These are phyloP conservation scores for Mylabris sibirica DNA, from an alignment of 2,888 invertebrate species.

Conservation along the genomic window DNA sequence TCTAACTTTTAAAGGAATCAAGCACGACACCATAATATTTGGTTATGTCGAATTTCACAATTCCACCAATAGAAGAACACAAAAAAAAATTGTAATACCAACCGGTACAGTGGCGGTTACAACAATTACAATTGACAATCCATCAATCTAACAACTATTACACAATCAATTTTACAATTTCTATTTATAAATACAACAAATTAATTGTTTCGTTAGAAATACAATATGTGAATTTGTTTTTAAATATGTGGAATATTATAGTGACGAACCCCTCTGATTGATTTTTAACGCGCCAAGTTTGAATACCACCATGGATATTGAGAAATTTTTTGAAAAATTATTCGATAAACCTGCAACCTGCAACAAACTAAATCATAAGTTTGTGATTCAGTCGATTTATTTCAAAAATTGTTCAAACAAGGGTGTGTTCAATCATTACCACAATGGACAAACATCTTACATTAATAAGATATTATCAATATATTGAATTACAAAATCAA, in stretches of 20 bases:
- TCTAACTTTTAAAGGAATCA: conserved; percentile 33
- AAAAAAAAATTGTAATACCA: neutral
- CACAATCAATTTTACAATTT: neutral
- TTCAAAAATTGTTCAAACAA: neutral
- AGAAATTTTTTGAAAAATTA: too few relatives aligned
- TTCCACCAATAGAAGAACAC: conserved; percentile 32
- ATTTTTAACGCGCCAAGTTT: neutral
- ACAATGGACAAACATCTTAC: neutral
- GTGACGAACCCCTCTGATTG: neutral
- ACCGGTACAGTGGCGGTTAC: neutral
- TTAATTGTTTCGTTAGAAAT: neutral
- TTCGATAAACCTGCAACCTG: too few relatives aligned
- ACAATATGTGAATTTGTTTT: neutral
- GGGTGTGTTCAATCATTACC: neutral
- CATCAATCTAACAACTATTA: neutral
- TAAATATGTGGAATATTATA: neutral
- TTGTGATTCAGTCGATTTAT: neutral
- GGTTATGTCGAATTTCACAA: conserved; percentile 45
- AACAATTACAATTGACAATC: neutral
- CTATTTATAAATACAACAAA: neutral
- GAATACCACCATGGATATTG: neutral
- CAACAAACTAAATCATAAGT: too few relatives aligned
- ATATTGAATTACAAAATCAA: neutral
- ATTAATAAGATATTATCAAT: neutral
- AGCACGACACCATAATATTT: conserved; percentile 45